Base-by-base conservation (phyloP, 2,113 vertebrate species). In the Coptodon bakossiorum region DNA sequence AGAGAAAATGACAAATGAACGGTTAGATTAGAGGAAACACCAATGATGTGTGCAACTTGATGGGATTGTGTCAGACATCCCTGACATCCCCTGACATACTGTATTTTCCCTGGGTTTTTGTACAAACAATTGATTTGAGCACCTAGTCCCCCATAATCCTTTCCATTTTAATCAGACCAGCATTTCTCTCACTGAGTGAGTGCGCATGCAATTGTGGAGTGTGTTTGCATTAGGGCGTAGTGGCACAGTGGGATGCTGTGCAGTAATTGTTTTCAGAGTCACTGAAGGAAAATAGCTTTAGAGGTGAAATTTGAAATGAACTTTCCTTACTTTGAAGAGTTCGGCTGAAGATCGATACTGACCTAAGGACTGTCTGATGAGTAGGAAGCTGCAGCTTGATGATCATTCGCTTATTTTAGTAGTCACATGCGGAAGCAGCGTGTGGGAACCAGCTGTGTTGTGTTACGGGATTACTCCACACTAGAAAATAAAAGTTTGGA, bases 121-220 rank as follows among this genome's bases (percentile, higher is more conserved):
- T 91, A 86, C 87, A 87, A 90, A 93, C 92, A 94, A 94, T 94
- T 92, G 84, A 92, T 94, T 76, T 90, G 84, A 93, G 90, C 94
- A 93, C 91, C 89, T 94, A 90, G 40, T 89, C 81, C 31, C 24
- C 36, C 68, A 34, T 94, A 93, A 95, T 95, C 93, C 93, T 85
- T 87, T 91, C 89, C 87, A 91, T 95, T 95, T 94, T 95, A 94
- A 95, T 95, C 94, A 94, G 84, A 53, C 84, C 85, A 88, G 87
- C 88, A 88, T 93, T 90, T 92, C 80, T 94, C 81, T 92, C 88
- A 90, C 56, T 90, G 92, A 86, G 80, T 90, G 89, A 85, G 85
- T 61, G 84, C 83, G 83, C 78, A 52, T 90, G 82, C 76, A 13
- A 68, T 38, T 48, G 63, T 52, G 71, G 80, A 83, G 83, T 87